Percentiles rank a stretch among this genome's conserved stretches.
These are phyloP conservation scores for Carollia perspicillata DNA, from an alignment of 2,113 vertebrate species.

Conservation along the genomic window DNA sequence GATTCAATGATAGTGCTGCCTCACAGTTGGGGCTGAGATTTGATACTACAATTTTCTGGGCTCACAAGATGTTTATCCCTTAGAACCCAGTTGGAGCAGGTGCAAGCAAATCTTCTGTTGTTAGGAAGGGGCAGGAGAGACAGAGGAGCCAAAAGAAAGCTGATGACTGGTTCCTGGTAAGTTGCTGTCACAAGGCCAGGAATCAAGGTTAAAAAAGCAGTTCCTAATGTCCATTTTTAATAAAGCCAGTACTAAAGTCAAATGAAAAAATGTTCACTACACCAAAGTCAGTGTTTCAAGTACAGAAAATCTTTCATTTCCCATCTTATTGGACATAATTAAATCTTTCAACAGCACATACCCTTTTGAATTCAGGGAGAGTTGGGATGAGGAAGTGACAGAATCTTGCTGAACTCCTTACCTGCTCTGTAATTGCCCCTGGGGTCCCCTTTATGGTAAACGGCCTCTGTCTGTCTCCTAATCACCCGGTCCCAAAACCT, in stretches of 20 bases:
- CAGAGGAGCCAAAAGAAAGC: constrained; percentile 58
- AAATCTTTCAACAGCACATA: background rate
- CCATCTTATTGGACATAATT: background rate
- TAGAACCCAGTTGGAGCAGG: constrained; percentile 80
- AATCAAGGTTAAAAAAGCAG: constrained; percentile 27
- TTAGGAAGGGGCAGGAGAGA: constrained; percentile 62
- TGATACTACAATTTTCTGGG: constrained; percentile 77
- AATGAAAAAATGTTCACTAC: background rate
- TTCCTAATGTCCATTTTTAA: constrained; percentile 19
- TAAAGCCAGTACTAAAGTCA: constrained; percentile 43
- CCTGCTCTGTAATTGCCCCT: background rate
- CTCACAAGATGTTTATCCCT: constrained; percentile 76
- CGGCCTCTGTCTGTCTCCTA: background rate
- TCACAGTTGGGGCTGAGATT: constrained; percentile 75
- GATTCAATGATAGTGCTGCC: constrained; percentile 58
- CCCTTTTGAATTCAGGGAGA: background rate
- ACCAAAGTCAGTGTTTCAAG: background rate
- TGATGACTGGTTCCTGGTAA: constrained; percentile 43
- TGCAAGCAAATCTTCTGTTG: constrained; percentile 71
- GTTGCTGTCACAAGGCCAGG: background rate
- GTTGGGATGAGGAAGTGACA: background rate
- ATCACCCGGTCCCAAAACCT: background rate
- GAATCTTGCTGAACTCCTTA: background rate
- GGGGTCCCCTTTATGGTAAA: background rate
- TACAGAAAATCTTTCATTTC: background rate